A percentile compares a stretch with the other conserved stretches of the same genome.
phyloP scores from a whole-genome alignment of 2,113 vertebrate genomes.

The Gulo gulo region DNA sequence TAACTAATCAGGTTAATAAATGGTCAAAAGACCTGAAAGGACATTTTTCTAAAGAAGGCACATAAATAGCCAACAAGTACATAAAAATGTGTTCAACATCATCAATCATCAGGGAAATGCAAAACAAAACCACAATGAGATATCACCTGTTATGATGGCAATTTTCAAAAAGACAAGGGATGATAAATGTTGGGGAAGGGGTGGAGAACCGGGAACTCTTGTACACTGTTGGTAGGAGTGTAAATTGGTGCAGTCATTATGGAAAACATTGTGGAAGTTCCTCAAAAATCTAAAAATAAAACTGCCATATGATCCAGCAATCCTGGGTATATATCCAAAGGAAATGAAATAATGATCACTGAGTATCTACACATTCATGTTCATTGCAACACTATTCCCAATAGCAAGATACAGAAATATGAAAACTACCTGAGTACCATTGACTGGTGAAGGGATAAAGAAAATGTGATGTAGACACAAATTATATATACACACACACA shows the following conservation, averaged over 20 bases:
- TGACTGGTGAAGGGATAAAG: background rate
- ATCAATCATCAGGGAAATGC: background rate
- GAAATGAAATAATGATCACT: background rate
- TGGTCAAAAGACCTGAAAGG: background rate
- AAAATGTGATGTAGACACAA: background rate
- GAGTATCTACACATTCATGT: background rate
- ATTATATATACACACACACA: background rate
- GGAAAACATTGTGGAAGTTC: background rate
- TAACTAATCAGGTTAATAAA: background rate
- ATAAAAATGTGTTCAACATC: background rate
- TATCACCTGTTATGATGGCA: background rate
- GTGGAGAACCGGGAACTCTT: background rate
- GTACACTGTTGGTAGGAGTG: background rate
- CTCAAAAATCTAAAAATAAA: background rate
- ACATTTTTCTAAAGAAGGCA: background rate
- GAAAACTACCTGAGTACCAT: background rate
- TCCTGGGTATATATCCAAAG: background rate
- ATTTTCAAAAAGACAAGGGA: background rate
- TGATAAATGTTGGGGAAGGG: background rate
- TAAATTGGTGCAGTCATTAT: background rate
- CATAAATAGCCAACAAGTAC: background rate
- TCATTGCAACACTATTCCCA: background rate
- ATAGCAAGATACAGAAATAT: background rate
- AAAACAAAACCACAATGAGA: background rate
- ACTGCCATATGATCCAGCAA: background rate